These are phyloP conservation scores for Struthidea cinerea DNA, from an alignment of 2,113 vertebrate genomes.

Conservation along the genomic window DNA sequence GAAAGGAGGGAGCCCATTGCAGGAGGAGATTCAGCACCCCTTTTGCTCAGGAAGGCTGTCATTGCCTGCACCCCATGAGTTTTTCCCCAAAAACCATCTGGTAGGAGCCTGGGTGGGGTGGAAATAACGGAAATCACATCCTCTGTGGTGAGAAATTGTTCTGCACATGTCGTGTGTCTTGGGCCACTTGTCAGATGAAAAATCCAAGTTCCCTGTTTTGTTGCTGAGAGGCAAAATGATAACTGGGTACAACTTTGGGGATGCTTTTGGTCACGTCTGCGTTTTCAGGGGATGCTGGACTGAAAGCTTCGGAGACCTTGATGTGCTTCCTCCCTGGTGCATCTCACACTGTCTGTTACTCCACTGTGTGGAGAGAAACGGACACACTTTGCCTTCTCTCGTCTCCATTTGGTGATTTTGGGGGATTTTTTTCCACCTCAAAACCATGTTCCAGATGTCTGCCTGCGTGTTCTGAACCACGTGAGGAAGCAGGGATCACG, in stretches of 20 bases:
- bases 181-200: neutral
- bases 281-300: neutral
- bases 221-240: neutral
- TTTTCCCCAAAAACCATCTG: neutral
- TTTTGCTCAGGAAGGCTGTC: neutral
- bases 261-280: neutral
- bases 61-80: neutral
- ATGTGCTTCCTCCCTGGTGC: neutral
- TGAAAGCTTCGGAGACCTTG: neutral
- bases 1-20: neutral
- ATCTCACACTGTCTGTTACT: neutral
- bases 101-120: neutral
- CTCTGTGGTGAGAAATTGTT: neutral
- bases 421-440: neutral
- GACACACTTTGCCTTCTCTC: neutral
- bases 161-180: neutral
- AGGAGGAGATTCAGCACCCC: neutral
- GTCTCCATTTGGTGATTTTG: neutral
- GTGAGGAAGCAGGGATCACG: neutral
- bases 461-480: accelerated
- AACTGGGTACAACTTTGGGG: neutral
- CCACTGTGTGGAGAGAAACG: neutral
- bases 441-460: accelerated
- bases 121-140: neutral
- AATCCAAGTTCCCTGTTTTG: accelerated